Conservation (phyloP, 2,888 invertebrate genomes). For the Scaptomyza parva region DNA sequence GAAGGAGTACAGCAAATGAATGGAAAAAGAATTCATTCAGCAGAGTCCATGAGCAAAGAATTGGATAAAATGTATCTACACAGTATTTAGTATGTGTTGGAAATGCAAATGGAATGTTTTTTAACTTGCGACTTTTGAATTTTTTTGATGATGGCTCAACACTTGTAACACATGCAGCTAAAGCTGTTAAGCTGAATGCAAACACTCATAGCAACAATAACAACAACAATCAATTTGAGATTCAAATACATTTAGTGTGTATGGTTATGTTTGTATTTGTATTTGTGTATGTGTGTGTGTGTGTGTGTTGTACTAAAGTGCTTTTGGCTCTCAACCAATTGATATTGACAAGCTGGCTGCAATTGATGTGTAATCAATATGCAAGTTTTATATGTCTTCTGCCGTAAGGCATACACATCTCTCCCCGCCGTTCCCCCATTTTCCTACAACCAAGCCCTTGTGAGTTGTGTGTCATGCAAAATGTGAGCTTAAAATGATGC, state of each 20-base stretch:
- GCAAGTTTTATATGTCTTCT: slow-evolving; percentile 42
- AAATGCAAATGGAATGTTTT: slow-evolving; percentile 27
- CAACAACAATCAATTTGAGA: slow-evolving; percentile 1
- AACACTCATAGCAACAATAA: slow-evolving; percentile 9
- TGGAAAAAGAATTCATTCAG: no score
- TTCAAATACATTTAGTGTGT: not conserved
- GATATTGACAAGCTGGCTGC: slow-evolving; percentile 67
- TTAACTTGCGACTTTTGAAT: slow-evolving; percentile 52
- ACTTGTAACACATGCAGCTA: slow-evolving; percentile 30
- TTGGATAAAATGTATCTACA: no score
- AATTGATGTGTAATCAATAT: slow-evolving; percentile 69
- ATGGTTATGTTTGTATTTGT: not conserved
- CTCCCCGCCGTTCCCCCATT: not conserved
- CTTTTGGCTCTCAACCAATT: slow-evolving; percentile 23
- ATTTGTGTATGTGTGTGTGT: not conserved
- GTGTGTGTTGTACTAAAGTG: slow-evolving; percentile 22
- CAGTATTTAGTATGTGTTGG: not conserved
- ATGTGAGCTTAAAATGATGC: slow-evolving; percentile 12
- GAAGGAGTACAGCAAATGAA: no score
- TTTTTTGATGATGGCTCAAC: slow-evolving; percentile 42
- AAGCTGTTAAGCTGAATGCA: slow-evolving; percentile 7
- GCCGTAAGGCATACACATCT: not conserved
- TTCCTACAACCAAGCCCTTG: not conserved
- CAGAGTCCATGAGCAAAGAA: no score
- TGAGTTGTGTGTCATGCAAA: slow-evolving; percentile 14